Evolutionary conservation across 2,888 invertebrate genomes (phyloP), one percentile per base, ranked within the genome.

Genomic region (Hylaea fasciaria): DNA sequence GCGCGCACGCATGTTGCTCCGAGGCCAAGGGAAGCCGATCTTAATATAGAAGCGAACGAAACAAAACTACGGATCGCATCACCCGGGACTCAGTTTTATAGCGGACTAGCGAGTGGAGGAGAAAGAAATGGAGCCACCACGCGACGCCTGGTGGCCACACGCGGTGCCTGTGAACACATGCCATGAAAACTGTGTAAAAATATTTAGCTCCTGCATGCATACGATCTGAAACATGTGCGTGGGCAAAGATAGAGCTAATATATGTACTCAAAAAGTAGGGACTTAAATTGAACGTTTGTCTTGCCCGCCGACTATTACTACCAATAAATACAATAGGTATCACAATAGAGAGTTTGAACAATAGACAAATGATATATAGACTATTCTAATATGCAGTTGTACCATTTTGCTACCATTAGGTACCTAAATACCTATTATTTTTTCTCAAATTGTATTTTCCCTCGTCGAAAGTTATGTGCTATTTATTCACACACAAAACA

Each of bases 1-100:
- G 91, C 89, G 90, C 83, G 73, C 66, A 76, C 83, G 86, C 91
- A 91, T 91, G 68, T 68, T 78, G 78, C 69, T 61, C 63, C 86
- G 89, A 89, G 89, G 90, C 83, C 89, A 78, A 74, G 41, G 74
- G 81, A 77, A 81, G 83, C 78, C 82, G 86, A 78, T 91, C 91
- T 91, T 91, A 89, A 91, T 90, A 80, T 92, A 92, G 91, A 89
- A 65, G 81, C 86, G 83, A 82, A 83, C 87, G 76, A 77, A 76
- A 72, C 73, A 70, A 77, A 72, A 87, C 88, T 89, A 76, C 65
- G 66, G 79, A 79, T 76, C 77, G 73, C 63, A 77, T 79, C 83
- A 78, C 84, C 87, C 76, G 86, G 86, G 85, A 80, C 77, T 71
- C 77, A 48, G 78, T 83, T 86, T 82, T 89, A 89, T 87, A 88